A percentile compares a stretch with the other conserved stretches of the same genome.
phyloP scores from a whole-genome alignment of 2,797 vertebrate genomes.

The Argentina silus region DNA sequence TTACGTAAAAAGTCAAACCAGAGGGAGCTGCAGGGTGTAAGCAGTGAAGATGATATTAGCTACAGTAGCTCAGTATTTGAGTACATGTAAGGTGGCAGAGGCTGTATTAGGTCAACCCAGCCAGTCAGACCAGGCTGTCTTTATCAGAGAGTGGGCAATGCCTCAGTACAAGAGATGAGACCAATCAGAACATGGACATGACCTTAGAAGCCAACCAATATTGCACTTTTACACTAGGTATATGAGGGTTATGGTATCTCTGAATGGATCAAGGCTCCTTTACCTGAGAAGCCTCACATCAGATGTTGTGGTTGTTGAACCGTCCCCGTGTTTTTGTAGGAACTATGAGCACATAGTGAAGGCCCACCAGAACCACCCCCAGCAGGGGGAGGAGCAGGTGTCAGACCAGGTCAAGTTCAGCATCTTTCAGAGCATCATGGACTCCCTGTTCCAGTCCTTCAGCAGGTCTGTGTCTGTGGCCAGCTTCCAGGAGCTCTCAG shows the following conservation, averaged over 20 bases:
- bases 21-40: not conserved
- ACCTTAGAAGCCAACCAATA: too few relatives aligned
- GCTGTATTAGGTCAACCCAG: slow-evolving; percentile 1
- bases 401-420: slow-evolving; percentile 96
- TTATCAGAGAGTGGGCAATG: not conserved
- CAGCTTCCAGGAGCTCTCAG: slow-evolving; percentile 95
- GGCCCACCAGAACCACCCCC: slow-evolving; percentile 94
- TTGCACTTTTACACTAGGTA: not conserved
- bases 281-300: not conserved
- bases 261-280: not conserved
- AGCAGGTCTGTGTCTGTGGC: slow-evolving; percentile 89
- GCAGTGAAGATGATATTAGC: not conserved
- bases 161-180: not conserved
- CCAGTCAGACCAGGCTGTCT: not conserved
- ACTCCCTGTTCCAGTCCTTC: slow-evolving; percentile 96
- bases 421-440: slow-evolving; percentile 98
- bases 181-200: not conserved
- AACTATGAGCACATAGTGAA: slow-evolving; percentile 99
- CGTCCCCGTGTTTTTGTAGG: slow-evolving; percentile 61
- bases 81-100: not conserved
- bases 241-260: not conserved
- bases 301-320: not conserved
- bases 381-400: slow-evolving; percentile 90
- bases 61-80: not conserved
- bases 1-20: not conserved